A percentile compares a stretch with the other conserved stretches of the same genome.
Conservation (phyloP, 2,888 invertebrate genomes). For the Dendrolimus pini region DNA sequence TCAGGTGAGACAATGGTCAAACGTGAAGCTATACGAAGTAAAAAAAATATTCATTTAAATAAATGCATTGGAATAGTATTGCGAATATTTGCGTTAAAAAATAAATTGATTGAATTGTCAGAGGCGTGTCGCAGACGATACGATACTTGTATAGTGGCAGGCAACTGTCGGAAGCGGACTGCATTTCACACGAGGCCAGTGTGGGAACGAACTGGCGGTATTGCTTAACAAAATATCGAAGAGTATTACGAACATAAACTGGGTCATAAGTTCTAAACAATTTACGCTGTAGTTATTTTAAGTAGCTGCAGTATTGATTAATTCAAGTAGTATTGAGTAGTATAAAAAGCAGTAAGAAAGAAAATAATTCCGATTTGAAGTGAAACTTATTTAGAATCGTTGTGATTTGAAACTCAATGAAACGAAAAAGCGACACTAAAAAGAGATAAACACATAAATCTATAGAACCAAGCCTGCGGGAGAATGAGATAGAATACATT, state of each 20-base stretch:
- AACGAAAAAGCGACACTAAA: too few species aligned
- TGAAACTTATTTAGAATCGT: too few species aligned
- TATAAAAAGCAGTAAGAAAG: too few species aligned
- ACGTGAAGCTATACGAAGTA: too few species aligned
- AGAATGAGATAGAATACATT: too few species aligned
- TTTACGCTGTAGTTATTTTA: neutral
- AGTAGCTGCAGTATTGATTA: neutral
- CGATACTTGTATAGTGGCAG: constrained; percentile 16
- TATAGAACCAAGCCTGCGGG: too few species aligned
- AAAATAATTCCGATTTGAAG: too few species aligned
- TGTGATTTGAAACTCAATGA: too few species aligned
- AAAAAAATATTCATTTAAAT: too few species aligned
- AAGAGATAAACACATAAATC: too few species aligned
- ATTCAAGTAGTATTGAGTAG: too few species aligned
- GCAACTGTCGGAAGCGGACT: constrained; percentile 34
- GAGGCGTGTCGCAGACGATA: constrained; percentile 13
- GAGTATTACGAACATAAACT: neutral
- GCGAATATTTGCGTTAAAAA: constrained; percentile 36
- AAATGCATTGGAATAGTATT: constrained; percentile 1
- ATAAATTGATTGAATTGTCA: constrained; percentile 27
- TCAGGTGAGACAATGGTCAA: too few species aligned
- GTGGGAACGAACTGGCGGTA: constrained; percentile 2
- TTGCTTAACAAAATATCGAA: neutral
- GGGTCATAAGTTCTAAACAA: neutral
- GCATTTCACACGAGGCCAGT: constrained; percentile 28